Percentiles rank a stretch among this genome's conserved stretches.
Evolutionary conservation across 1,140 invertebrate genomes (phyloP).

Genomic region (Cepaea nemoralis): DNA sequence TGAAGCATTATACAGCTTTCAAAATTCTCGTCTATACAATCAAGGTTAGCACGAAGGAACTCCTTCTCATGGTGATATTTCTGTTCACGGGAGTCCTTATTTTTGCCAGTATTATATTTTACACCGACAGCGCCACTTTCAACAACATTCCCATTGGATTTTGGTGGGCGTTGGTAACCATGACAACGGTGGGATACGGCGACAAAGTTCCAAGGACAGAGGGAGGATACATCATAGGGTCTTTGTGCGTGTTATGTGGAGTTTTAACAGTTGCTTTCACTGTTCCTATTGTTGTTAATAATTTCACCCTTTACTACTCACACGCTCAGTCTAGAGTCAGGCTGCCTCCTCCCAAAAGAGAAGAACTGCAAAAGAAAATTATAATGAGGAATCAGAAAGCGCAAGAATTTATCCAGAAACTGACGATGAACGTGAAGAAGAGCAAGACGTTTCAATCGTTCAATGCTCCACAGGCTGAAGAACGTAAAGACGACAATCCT

Average conservation of each 20-base stretch:
- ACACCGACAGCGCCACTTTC: conserved; percentile 66
- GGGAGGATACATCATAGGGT: conserved; percentile 93
- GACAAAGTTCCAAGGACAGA: conserved; percentile 67
- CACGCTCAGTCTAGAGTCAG: conserved; percentile 68
- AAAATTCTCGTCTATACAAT: conserved; percentile 71
- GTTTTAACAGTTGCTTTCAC: conserved; percentile 96
- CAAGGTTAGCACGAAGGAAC: conserved; percentile 68
- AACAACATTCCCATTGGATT: conserved; percentile 91
- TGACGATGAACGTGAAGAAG: conserved; percentile 53
- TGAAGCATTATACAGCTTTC: conserved; percentile 72
- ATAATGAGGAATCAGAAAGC: conserved; percentile 63
- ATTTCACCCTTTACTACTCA: conserved; percentile 98
- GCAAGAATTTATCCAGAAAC: conserved; percentile 57
- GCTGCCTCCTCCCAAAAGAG: conserved; percentile 62
- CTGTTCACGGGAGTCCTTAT: conserved; percentile 69
- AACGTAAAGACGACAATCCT: conserved; percentile 18
- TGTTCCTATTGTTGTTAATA: conserved; percentile 97
- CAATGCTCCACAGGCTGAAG: conserved; percentile 26
- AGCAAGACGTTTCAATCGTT: conserved; percentile 43
- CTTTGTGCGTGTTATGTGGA: conserved; percentile 93
- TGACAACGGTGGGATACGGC: conserved; percentile 97
- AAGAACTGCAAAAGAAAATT: conserved; percentile 62
- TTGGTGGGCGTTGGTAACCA: conserved; percentile 98
- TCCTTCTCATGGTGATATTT: conserved; percentile 69
- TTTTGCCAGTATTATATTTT: conserved; percentile 70